Evolutionary conservation across 2,888 invertebrate genomes (phyloP), one percentile per base, ranked within the genome.

Genomic region (Yponomeuta cagnagella): DNA sequence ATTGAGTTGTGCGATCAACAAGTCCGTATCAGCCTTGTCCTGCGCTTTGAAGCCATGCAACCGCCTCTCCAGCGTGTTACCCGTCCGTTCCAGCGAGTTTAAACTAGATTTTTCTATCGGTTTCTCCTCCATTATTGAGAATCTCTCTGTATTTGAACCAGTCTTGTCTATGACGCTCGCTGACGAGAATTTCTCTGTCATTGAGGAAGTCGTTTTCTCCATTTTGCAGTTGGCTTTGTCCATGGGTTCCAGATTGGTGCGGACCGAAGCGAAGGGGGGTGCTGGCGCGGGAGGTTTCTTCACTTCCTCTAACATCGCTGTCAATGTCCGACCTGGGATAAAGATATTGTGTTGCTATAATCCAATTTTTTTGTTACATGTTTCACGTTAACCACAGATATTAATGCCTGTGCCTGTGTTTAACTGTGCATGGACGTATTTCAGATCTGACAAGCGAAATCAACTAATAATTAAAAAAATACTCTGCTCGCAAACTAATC

Each of bases 1-100:
- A 80, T 89, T 92, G 72, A 93, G 89, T 81, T 91, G 92, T 69
- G 87, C 82, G 74, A 93, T 87, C 75, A 91, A 78, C 73, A 83
- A 84, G 23, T 92, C 90, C 8, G 80, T 78, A 12, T 88, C 87
- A 10, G 58, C 76, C 72, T 81, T 85, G 4, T 87, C 87, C n/a
- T 73, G 71, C 70, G 80, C 82, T 15, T 72, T 68, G 48, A 37
- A 52, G 31, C 58, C n/a, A 15, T 81, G 78, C 72, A 76, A 37
- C 73, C 85, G 81, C 85, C 88, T 86, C 75, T 90, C 90, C 52
- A 89, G 63, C 1, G 89, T 86, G 15, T 58, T 66, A 77, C 79
- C 77, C 31, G 77, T 78, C 70, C 74, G 81, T 33, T 83, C 82
- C 48, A 73, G 75, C 52, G 71, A 43, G 52, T 58, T 58, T 1